Base-by-base conservation (phyloP, 2,888 invertebrate genomes). In the Pteria penguin region DNA sequence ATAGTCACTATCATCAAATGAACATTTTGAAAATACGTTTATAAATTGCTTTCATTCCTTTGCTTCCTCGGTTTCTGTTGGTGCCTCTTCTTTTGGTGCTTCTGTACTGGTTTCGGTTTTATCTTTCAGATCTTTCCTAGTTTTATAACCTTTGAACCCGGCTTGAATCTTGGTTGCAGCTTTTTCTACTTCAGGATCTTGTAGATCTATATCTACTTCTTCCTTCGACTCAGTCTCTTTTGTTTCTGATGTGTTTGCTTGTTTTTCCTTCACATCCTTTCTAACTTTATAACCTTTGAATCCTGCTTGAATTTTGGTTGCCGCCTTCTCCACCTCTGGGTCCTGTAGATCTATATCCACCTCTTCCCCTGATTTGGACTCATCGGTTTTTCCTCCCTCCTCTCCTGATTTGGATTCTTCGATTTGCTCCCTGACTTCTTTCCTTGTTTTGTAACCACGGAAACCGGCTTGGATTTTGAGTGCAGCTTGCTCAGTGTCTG, bases 81-180 rank as follows among this genome's bases (percentile, higher is more conserved):
- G n/a, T n/a, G n/a, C n/a, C n/a, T n/a, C n/a, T 45, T 45, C 45
- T 45, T 45, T 8, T 0, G 11, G 11, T 18, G 8, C 45, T 8
- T 45, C 45, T 18, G 8, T 45, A 14, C 18, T 8, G 45, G 45
- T 14, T 14, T 45, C 45, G 11, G 18, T 45, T 31, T 70, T 61
- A 31, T 61, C 60, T 26, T 79, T 78, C 52, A 87, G 45, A 33
- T 87, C 84, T 78, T 87, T 84, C 18, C 90, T 68, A 4, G 84
- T 79, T 68, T 87, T 85, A 76, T 82, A 87, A 14, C 90, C 90
- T 69, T 86, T 85, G 80, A 88, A 90, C n/a, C 86, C 83, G 18
- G 90, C 87, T 78, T 91, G 91, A 78, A 91, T 91, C 81, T 88
- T 90, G 18, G 85, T 72, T 11, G 91, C 91, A 29, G 91, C 91